A percentile compares a stretch with the other conserved stretches of the same genome.
These are phyloP conservation scores for Fabriciana adippe DNA, from an alignment of 2,888 invertebrate species.

Conservation along the genomic window DNA sequence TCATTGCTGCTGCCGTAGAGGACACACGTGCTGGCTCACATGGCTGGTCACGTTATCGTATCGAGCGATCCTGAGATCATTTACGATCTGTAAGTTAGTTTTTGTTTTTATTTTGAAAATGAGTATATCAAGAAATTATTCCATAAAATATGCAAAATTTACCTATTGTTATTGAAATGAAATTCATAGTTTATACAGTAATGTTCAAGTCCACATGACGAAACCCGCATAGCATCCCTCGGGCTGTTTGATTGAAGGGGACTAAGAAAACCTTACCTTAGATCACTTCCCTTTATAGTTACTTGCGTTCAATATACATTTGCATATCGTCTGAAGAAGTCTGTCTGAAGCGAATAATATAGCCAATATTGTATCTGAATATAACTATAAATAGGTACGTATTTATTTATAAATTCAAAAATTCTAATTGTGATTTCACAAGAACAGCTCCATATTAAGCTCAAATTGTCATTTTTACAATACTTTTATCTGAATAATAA, in stretches of 20 bases:
- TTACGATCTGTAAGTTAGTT: not conserved
- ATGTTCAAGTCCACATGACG: slow-evolving; percentile 9
- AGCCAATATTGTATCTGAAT: too few species aligned
- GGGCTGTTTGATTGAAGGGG: slow-evolving; percentile 29
- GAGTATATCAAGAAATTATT: not conserved
- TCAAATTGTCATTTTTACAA: too few species aligned
- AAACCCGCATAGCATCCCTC: slow-evolving; percentile 23
- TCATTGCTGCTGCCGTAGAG: slow-evolving; percentile 38
- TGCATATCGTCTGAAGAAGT: not conserved
- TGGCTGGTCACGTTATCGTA: slow-evolving; percentile 28
- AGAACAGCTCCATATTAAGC: too few species aligned
- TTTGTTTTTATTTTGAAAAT: not conserved
- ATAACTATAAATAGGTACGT: too few species aligned
- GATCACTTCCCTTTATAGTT: slow-evolving; percentile 33
- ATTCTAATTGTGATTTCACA: too few species aligned
- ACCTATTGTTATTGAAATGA: not conserved
- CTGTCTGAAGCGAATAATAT: not conserved
- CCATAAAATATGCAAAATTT: not conserved
- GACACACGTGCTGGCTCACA: slow-evolving; percentile 35
- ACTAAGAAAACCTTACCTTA: slow-evolving; percentile 28
- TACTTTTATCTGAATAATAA: too few species aligned
- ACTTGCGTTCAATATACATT: slow-evolving; percentile 17
- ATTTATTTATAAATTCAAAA: too few species aligned
- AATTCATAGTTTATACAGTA: not conserved
- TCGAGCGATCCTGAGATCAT: not conserved